phyloP scores from a whole-genome alignment of 2,797 vertebrate species.

The Falco novaeseelandiae region DNA sequence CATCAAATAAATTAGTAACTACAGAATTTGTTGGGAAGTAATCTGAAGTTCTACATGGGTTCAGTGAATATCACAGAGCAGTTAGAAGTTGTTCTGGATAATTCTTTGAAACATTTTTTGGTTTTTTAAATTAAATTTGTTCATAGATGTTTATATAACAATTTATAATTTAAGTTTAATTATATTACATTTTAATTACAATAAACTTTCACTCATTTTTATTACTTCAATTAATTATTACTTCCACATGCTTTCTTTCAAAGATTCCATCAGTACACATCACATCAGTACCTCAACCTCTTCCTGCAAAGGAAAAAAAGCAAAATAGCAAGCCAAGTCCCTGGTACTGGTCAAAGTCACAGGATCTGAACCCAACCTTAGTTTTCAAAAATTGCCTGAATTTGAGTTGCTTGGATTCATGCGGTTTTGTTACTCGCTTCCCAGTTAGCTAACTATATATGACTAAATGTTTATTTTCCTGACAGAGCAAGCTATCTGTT shows the following conservation, averaged over 20 bases:
- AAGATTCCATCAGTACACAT: not conserved
- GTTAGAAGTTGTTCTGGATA: not conserved
- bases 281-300: not conserved
- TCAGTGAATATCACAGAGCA: not conserved
- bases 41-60: not conserved
- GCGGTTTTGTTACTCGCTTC: not conserved
- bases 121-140: not conserved
- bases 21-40: not conserved
- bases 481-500: not conserved
- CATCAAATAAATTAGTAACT: not conserved
- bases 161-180: not conserved
- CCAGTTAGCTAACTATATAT: not conserved
- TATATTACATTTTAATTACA: not conserved
- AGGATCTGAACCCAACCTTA: not conserved
- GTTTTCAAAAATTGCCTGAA: not conserved
- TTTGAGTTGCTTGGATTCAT: not conserved
- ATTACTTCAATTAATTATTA: not conserved
- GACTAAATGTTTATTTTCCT: not conserved
- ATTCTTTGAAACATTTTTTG: rapidly evolving
- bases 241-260: not conserved
- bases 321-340: not conserved
- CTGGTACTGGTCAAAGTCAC: not conserved
- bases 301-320: not conserved
- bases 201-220: not conserved
- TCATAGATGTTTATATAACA: not conserved